Evolutionary conservation across 2,888 invertebrate species (phyloP).

Genomic region (Agrochola lota): DNA sequence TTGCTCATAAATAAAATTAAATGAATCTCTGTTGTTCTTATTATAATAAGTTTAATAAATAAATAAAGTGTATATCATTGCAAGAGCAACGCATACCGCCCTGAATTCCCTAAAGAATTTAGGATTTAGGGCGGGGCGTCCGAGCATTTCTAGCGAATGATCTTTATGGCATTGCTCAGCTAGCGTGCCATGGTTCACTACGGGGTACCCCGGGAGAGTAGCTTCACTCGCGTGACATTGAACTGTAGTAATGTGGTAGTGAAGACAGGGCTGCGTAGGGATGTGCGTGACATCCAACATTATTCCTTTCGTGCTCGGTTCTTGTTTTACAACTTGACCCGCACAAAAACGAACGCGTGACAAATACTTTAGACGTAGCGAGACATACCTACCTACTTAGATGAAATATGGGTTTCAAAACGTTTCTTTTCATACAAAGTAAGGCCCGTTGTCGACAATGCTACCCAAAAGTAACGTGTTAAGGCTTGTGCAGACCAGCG

Average conservation of each 20-base stretch:
- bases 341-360: neutral
- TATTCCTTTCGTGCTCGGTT: neutral
- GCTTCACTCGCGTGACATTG: neutral
- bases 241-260: neutral
- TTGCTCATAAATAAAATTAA: neutral
- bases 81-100: neutral
- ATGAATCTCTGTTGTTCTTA: neutral
- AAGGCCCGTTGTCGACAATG: neutral
- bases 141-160: conserved; percentile 4
- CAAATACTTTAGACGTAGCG: neutral
- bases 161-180: conserved; percentile 11
- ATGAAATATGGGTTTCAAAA: neutral
- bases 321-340: neutral
- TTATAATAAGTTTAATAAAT: neutral
- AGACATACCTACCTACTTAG: neutral
- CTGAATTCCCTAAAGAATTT: neutral
- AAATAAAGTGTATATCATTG: neutral
- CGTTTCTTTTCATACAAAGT: neutral
- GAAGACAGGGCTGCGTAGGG: neutral
- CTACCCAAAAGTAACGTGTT: neutral
- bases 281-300: neutral
- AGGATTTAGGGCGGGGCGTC: no score
- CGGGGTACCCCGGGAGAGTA: neutral
- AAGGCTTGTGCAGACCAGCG: no score
- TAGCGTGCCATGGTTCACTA: conserved; percentile 8